Conservation (phyloP, 2,888 invertebrate genomes). For the Caenorhabditis angaria region DNA sequence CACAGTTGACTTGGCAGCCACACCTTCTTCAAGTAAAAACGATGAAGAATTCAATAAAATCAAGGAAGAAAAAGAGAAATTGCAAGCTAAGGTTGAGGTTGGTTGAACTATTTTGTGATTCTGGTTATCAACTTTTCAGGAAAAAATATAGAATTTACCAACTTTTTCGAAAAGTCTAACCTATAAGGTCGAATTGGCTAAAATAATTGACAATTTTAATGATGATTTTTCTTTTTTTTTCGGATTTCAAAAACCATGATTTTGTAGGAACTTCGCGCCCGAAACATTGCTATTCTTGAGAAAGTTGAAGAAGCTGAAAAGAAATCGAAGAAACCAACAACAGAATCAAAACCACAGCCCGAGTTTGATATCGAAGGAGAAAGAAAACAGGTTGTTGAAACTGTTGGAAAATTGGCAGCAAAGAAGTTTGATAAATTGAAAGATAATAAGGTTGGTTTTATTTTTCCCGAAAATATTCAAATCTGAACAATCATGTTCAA, state of each 20-base stretch:
- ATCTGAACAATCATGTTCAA: neutral
- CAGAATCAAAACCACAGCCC: neutral
- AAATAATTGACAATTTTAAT: too few relatives aligned
- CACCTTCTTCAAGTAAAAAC: conserved; percentile 10
- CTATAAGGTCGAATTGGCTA: too few relatives aligned
- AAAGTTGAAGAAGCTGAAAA: conserved; percentile 26
- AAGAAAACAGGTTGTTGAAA: conserved; percentile 17
- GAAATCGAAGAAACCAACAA: neutral
- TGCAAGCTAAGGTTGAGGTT: conserved; percentile 25
- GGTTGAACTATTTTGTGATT: neutral
- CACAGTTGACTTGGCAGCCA: conserved; percentile 23
- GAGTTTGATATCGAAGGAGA: conserved; percentile 9
- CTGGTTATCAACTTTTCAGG: neutral
- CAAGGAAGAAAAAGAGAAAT: conserved; percentile 13
- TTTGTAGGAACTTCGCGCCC: conserved; percentile 35
- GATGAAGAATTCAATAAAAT: conserved; percentile 10
- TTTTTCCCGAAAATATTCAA: neutral
- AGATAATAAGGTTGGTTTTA: conserved; percentile 17
- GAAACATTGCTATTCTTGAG: conserved; percentile 35
- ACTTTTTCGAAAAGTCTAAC: too few relatives aligned
- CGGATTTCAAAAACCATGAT: neutral
- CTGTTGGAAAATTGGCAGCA: conserved; percentile 9
- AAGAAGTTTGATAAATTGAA: conserved; percentile 15
- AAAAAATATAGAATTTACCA: too few relatives aligned
- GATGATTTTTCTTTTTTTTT: neutral